phyloP scores from a whole-genome alignment of 1,140 invertebrate genomes.

The Carposina sasakii region DNA sequence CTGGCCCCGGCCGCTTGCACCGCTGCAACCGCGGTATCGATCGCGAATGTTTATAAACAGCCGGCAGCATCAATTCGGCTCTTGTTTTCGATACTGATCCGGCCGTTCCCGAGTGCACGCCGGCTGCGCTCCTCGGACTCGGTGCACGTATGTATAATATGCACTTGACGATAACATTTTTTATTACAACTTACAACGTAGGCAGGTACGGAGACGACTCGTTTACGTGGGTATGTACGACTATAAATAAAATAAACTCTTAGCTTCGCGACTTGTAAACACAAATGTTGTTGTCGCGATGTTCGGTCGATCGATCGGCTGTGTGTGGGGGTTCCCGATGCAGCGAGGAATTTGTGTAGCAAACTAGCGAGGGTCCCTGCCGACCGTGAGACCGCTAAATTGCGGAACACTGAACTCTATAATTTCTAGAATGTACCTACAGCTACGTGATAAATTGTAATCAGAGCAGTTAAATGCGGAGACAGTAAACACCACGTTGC shows the following conservation, averaged over 20 bases:
- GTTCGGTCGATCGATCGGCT: background rate
- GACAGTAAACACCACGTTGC: no score
- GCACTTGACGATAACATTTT: constrained; percentile 35
- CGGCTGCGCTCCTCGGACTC: constrained; percentile 33
- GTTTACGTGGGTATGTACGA: constrained; percentile 21
- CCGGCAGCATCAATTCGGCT: constrained; percentile 54
- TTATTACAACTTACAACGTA: no score
- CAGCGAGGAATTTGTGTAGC: no score
- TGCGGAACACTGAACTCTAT: no score
- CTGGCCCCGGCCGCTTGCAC: constrained; percentile 37
- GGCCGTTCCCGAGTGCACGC: constrained; percentile 44
- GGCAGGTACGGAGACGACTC: no score
- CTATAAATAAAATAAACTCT: constrained; percentile 30
- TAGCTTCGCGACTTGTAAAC: constrained; percentile 25
- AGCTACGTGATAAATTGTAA: no score
- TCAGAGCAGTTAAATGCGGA: no score
- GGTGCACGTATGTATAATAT: constrained; percentile 60
- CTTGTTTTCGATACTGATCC: constrained; percentile 54
- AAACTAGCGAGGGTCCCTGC: no score
- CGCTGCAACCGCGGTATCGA: constrained; percentile 52
- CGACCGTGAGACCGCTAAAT: no score
- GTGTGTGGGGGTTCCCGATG: no score
- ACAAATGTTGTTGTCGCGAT: constrained; percentile 5
- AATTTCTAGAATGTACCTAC: no score
- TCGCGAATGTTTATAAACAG: constrained; percentile 70